A percentile compares a stretch with the other conserved stretches of the same genome.
phyloP scores from a whole-genome alignment of 2,888 invertebrate species.

The Fragum fragum region DNA sequence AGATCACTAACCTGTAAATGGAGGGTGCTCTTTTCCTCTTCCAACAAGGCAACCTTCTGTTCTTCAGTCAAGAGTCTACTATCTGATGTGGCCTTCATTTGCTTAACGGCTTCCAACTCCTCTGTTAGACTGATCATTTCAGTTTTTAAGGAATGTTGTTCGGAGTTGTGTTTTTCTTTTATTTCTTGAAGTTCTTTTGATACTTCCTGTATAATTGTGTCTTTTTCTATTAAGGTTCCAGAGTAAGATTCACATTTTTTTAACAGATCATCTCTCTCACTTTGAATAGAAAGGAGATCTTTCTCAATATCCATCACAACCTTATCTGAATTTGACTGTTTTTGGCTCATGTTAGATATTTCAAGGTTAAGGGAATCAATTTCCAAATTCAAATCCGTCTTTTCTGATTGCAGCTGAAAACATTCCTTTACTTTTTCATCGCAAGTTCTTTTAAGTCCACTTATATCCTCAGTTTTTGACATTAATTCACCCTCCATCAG shows the following conservation, averaged over 20 bases:
- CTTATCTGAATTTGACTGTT: not conserved
- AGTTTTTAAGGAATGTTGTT: not conserved
- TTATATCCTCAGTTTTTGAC: not conserved
- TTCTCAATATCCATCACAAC: not conserved
- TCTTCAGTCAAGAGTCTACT: not conserved
- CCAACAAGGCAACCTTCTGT: slow-evolving; percentile 5
- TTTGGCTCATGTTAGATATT: not conserved
- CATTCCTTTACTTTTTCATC: slow-evolving; percentile 21
- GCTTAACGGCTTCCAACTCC: not conserved
- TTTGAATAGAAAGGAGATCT: not conserved
- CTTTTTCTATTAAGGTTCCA: slow-evolving; percentile 48
- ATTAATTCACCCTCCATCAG: not conserved
- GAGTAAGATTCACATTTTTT: not conserved
- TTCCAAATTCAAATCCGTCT: not conserved
- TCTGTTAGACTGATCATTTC: not conserved
- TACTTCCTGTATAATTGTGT: not conserved
- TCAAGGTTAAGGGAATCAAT: not conserved
- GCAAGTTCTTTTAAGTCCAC: not conserved
- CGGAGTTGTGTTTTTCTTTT: not conserved
- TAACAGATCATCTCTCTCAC: slow-evolving; percentile 5
- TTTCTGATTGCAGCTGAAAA: slow-evolving; percentile 12
- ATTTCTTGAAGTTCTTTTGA: not conserved
- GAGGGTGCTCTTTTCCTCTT: slow-evolving; percentile 40
- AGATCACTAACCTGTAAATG: slow-evolving; percentile 71
- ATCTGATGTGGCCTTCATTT: not conserved